Conservation (phyloP, 2,113 vertebrate genomes). For the Protobothrops flavoviridis region DNA sequence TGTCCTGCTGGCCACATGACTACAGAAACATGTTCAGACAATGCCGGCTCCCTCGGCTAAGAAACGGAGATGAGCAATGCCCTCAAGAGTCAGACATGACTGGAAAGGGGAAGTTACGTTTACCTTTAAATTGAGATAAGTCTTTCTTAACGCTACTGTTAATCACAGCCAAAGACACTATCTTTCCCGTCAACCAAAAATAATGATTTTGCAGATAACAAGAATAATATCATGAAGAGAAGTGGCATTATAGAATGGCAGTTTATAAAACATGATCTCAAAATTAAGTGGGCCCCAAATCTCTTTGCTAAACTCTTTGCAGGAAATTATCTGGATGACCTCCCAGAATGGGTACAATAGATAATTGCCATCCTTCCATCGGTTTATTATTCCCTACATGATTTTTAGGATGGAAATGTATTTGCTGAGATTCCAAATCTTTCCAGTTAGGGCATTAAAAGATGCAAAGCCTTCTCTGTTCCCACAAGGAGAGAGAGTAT, state of each 20-base stretch:
- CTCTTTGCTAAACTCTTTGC: neutral
- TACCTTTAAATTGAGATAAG: neutral
- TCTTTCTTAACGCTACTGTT: neutral
- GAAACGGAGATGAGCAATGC: neutral
- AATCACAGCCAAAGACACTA: neutral
- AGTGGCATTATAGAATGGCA: neutral
- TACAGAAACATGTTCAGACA: neutral
- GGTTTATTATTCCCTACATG: neutral
- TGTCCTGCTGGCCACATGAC: neutral
- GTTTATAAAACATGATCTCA: neutral
- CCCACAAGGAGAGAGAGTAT: neutral
- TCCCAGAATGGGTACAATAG: neutral
- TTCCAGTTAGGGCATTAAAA: neutral
- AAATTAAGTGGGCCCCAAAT: neutral
- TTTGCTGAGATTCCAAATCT: neutral
- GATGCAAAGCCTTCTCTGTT: neutral
- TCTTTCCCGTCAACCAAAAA: neutral
- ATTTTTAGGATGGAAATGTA: neutral
- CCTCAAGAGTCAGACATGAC: neutral
- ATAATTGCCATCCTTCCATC: neutral
- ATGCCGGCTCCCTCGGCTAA: neutral
- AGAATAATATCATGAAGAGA: neutral
- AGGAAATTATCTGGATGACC: neutral
- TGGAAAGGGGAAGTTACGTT: neutral
- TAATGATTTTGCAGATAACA: neutral